Evolutionary conservation across 2,113 vertebrate species (phyloP).

Genomic region (Misgurnus anguillicaudatus): DNA sequence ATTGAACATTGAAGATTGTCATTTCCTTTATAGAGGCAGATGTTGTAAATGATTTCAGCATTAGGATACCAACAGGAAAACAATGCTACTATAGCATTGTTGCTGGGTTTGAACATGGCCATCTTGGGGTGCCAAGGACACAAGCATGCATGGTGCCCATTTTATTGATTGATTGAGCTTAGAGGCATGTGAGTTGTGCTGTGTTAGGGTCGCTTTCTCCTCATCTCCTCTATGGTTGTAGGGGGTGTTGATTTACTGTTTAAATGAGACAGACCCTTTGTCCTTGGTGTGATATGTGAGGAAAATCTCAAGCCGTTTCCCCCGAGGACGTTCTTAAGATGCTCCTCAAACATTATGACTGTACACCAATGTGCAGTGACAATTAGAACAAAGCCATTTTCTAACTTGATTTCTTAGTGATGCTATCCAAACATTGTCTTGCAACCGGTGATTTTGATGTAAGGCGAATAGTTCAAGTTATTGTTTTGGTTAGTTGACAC

Average conservation of each 20-base stretch:
- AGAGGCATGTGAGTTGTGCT: neutral
- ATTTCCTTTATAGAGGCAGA: neutral
- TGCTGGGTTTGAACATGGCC: slow-evolving; percentile 1
- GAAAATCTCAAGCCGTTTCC: neutral
- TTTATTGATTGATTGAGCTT: slow-evolving; percentile 10
- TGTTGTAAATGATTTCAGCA: neutral
- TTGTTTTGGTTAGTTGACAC: no score
- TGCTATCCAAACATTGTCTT: no score
- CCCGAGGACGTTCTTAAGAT: neutral
- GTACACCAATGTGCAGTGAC: neutral
- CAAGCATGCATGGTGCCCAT: neutral
- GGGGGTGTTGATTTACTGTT: slow-evolving; percentile 8
- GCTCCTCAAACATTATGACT: neutral
- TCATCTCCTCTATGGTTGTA: neutral
- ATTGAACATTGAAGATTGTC: neutral
- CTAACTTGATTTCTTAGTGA: no score
- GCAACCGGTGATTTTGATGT: no score
- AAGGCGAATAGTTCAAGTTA: no score
- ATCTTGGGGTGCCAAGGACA: neutral
- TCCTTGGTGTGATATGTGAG: neutral
- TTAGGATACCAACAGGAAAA: no score
- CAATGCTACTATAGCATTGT: no score
- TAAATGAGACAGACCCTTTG: neutral
- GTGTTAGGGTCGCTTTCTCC: neutral
- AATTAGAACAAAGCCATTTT: neutral